Base-by-base conservation (phyloP, 1,140 invertebrate genomes). In the Leptonema lineaticorne region DNA sequence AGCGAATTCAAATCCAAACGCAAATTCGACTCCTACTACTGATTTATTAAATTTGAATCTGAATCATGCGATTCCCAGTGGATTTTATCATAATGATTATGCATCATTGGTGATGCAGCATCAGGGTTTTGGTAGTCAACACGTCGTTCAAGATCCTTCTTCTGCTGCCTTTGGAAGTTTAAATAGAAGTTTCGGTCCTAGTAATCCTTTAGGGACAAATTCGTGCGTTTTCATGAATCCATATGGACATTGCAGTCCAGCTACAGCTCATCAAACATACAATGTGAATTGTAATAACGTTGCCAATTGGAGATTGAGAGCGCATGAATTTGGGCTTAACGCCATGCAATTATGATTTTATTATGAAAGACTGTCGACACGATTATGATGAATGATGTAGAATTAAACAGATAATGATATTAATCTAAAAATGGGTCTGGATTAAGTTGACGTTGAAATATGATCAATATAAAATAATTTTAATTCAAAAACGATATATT, bases 281-380 rank as follows among this genome's bases (percentile, higher is more conserved):
- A 83, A 83, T 72, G 69, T 83, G 41, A 83, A 83, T 71, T 75
- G 70, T 48, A 66, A 66, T 46, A 66, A 62, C 20, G 58, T 72
- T 33, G 59, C 71, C 8, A 68, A 68, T 46, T 73, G 82, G 72
- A 75, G 81, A 70, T 74, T 83, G 53, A 75, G 81, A 69, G 78
- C 80, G 0, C 81, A 81, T 56, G 81, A 83, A 70, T 81, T 82
- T 71, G 79, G 77, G 58, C 76, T 83, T 70, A 82, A 82, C 71
- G 79, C 80, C 70, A 78, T 82, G 74, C 76, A 79, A n/a, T 78
- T 82, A 75, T 81, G 69, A 78, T 46, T 67, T 65, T n/a, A n/a
- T n/a, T n/a, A 41, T 41, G 9, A 41, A 41, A 41, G 37, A 41
- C 37, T 41, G 37, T 4, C 16, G 37, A 5, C 11, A 6, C 30